Percentiles rank a stretch among this genome's conserved stretches.
Conservation (phyloP, 35 echinoderm and acorn worm genomes). For the Apostichopus japonicus region DNA sequence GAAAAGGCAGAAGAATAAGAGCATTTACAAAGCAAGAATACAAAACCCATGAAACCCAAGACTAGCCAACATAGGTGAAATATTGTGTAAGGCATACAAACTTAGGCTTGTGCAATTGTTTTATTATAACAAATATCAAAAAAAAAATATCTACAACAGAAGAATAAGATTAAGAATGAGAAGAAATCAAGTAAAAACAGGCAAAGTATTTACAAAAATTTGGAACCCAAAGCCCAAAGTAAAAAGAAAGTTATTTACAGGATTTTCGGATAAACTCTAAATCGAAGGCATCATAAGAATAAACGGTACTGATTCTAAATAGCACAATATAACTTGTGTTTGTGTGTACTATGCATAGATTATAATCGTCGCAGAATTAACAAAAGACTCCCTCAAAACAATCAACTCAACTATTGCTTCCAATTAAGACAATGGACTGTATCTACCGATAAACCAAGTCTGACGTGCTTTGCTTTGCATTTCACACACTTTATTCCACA, state of each 20-base stretch:
- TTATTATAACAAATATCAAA: not conserved
- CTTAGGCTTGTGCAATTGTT: not conserved
- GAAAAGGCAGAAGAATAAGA: not conserved
- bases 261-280: constrained; percentile 35
- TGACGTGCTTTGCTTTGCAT: too few species aligned
- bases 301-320: constrained; percentile 47
- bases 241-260: constrained; percentile 33
- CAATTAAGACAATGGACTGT: too few species aligned
- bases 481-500: too few species aligned
- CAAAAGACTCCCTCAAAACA: not conserved
- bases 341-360: constrained; percentile 28
- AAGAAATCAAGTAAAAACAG: not conserved
- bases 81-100: not conserved
- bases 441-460: too few species aligned
- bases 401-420: too few species aligned
- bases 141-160: not conserved
- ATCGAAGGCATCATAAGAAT: constrained; percentile 27
- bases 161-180: not conserved
- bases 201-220: not conserved
- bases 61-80: not conserved
- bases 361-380: constrained; percentile 16
- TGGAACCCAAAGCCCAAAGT: not conserved
- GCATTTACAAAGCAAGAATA: not conserved
- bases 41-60: not conserved
- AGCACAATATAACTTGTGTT: constrained; percentile 7